Conservation (phyloP, 2,113 vertebrate species). For the Arothron firmamentum region DNA sequence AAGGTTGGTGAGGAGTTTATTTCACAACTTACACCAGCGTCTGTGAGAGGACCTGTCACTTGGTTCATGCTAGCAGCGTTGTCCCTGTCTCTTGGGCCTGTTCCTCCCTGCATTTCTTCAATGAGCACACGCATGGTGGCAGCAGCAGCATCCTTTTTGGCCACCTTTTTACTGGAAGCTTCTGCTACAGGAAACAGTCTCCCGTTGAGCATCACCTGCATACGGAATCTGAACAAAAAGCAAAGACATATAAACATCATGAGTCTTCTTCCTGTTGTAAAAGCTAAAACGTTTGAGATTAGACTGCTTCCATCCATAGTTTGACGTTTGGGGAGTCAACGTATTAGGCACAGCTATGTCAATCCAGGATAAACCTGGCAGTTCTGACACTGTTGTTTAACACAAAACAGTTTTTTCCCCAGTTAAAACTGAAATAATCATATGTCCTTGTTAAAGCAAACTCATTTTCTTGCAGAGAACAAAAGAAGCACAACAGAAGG, state of each 20-base stretch:
- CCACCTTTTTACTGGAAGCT: slow-evolving; percentile 91
- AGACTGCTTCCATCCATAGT: no score
- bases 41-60: slow-evolving; percentile 31
- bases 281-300: no score
- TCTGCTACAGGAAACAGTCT: slow-evolving; percentile 86
- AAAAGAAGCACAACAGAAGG: no score
- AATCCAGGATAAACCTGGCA: no score
- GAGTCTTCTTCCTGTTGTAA: no score
- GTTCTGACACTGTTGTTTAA: no score
- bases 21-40: slow-evolving; percentile 46
- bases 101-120: slow-evolving; percentile 69
- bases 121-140: slow-evolving; percentile 83
- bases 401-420: no score
- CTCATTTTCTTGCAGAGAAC: no score
- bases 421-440: no score
- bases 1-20: not conserved
- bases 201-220: slow-evolving; percentile 89
- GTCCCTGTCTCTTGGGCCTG: slow-evolving; percentile 34
- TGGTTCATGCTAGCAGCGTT: slow-evolving; percentile 36
- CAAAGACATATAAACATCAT: not conserved
- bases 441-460: no score
- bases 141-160: slow-evolving; percentile 90
- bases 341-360: no score
- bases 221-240: slow-evolving; percentile 82
- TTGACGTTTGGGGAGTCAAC: no score